A percentile compares a stretch with the other conserved stretches of the same genome.
phyloP scores from a whole-genome alignment of 2,888 invertebrate species.

The Phyllotreta striolata region DNA sequence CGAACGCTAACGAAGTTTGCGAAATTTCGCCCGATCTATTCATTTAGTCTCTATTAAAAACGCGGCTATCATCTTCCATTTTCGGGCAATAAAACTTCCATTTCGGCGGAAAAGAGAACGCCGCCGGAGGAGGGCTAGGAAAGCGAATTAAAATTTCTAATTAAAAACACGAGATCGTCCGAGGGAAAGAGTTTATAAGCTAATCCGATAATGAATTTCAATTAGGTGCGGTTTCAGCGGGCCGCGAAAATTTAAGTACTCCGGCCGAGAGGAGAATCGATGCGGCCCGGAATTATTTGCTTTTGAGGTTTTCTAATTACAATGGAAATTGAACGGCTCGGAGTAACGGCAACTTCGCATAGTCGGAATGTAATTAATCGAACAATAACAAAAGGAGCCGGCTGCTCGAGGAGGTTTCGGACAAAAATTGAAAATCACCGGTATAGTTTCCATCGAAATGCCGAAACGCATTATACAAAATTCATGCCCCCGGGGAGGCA shows the following conservation, averaged over 20 bases:
- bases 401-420: too few relatives aligned
- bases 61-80: slow-evolving; percentile 10
- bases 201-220: slow-evolving; percentile 33
- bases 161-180: slow-evolving; percentile 28
- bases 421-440: too few relatives aligned
- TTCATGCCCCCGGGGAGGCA: slow-evolving; percentile 20
- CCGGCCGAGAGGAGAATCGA: too few relatives aligned
- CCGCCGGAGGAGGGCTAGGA: slow-evolving; percentile 1
- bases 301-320: too few relatives aligned
- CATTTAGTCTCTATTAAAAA: slow-evolving; percentile 15
- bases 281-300: too few relatives aligned
- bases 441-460: too few relatives aligned
- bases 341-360: too few relatives aligned
- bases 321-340: too few relatives aligned
- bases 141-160: slow-evolving; percentile 31
- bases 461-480: slow-evolving; percentile 5
- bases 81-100: slow-evolving; percentile 9
- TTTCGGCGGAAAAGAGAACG: not conserved
- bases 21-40: slow-evolving; percentile 2
- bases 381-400: too few relatives aligned
- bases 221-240: slow-evolving; percentile 27
- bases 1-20: too few relatives aligned
- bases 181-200: slow-evolving; percentile 29
- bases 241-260: slow-evolving; percentile 26
- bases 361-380: too few relatives aligned